phyloP scores from a whole-genome alignment of 2,113 vertebrate species.

The Rhea americana region DNA sequence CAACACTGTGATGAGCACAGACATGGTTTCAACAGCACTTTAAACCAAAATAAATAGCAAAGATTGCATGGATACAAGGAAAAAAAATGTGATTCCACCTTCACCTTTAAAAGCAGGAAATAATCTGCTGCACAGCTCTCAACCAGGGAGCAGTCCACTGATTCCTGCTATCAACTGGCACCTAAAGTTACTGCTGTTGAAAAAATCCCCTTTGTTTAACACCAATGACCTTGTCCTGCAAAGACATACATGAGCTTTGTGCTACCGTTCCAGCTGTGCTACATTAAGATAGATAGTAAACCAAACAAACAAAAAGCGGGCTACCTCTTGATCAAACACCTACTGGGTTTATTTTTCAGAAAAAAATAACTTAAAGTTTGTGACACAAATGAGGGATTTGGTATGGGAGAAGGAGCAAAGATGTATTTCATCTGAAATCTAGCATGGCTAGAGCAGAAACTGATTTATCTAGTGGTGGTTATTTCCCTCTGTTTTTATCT shows the following conservation, averaged over 20 bases:
- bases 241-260: slow-evolving; percentile 3
- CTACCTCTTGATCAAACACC: not conserved
- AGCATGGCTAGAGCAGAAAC: not conserved
- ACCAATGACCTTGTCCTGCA: slow-evolving; percentile 23
- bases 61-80: not conserved
- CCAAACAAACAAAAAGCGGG: not conserved
- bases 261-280: not conserved
- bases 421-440: not conserved
- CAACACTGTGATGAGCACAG: not conserved
- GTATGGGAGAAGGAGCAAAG: not conserved
- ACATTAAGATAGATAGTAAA: not conserved
- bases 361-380: not conserved
- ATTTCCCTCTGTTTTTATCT: not conserved
- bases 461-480: not conserved
- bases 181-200: slow-evolving; percentile 16
- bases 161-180: slow-evolving; percentile 13
- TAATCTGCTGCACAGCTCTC: not conserved
- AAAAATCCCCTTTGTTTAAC: slow-evolving; percentile 39
- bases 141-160: not conserved
- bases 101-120: not conserved
- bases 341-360: no score
- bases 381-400: not conserved
- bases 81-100: not conserved
- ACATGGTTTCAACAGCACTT: not conserved
- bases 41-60: not conserved